phyloP scores from a whole-genome alignment of 2,113 vertebrate genomes.

The Emydocephalus ijimae region DNA sequence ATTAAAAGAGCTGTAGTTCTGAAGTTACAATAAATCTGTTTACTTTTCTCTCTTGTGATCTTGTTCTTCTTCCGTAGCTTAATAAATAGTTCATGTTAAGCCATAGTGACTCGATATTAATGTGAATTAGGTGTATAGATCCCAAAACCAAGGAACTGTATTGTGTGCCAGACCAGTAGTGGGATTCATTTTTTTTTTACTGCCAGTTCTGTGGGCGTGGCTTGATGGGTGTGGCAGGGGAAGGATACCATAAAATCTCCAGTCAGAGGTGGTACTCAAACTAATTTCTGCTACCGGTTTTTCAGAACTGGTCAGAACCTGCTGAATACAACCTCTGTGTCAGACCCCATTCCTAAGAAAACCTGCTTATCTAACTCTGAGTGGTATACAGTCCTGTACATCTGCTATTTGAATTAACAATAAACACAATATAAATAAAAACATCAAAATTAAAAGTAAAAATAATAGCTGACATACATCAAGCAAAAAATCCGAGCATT shows the following conservation, averaged over 20 bases:
- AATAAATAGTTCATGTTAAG: neutral
- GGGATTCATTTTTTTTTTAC: no score
- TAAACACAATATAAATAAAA: neutral
- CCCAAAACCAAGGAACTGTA: neutral
- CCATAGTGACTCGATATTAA: neutral
- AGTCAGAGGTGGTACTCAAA: no score
- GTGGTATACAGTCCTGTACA: neutral
- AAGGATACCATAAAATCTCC: no score
- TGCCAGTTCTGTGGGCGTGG: no score
- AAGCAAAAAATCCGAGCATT: neutral
- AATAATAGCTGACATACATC: neutral
- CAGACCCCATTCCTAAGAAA: neutral
- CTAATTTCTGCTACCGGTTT: no score
- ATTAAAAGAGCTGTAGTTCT: slow-evolving; percentile 11
- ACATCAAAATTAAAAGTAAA: neutral
- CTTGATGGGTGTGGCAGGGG: no score
- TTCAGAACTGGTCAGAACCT: no score
- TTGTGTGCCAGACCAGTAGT: neutral
- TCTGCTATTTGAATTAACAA: neutral
- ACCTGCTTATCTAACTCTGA: neutral
- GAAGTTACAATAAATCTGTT: neutral
- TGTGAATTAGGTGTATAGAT: neutral
- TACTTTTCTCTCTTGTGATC: slow-evolving; percentile 17
- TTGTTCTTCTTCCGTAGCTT: neutral
- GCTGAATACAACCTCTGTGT: no score